Conservation (phyloP, 2,888 invertebrate genomes). For the Noctua janthe region DNA sequence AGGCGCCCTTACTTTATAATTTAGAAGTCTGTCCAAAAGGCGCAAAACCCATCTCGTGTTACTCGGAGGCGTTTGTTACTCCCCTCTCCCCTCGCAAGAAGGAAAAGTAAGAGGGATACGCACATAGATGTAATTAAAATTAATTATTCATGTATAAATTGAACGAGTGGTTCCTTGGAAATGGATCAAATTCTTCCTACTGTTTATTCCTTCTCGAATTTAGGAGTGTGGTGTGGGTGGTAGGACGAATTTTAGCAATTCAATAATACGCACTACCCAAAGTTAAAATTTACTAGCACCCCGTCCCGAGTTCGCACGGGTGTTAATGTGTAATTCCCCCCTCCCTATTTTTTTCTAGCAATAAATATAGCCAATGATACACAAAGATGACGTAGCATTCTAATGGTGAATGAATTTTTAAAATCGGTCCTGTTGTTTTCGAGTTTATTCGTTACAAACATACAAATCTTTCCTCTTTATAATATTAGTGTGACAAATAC, state of each 20-base stretch:
- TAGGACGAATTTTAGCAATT: not conserved
- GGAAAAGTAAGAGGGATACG: slow-evolving; percentile 63
- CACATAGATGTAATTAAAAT: slow-evolving; percentile 62
- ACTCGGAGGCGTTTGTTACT: slow-evolving; percentile 53
- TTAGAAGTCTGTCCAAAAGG: slow-evolving; percentile 47
- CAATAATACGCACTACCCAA: not conserved
- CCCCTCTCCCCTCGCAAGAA: slow-evolving; percentile 55
- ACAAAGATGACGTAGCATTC: no score
- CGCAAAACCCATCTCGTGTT: slow-evolving; percentile 58
- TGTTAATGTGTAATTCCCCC: no score
- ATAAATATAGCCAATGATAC: no score
- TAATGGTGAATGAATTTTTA: no score
- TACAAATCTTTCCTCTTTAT: no score
- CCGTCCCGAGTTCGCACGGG: no score
- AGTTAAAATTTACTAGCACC: not conserved
- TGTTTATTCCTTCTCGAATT: slow-evolving; percentile 28
- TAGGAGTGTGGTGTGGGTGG: not conserved
- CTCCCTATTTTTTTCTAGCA: no score
- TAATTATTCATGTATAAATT: slow-evolving; percentile 63
- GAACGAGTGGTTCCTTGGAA: slow-evolving; percentile 62
- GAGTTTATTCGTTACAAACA: no score
- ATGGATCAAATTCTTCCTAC: slow-evolving; percentile 59
- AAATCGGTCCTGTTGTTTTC: no score
- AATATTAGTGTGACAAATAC: no score
- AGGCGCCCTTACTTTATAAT: slow-evolving; percentile 37